A percentile compares a stretch with the other conserved stretches of the same genome.
Evolutionary conservation across 2,113 vertebrate genomes (phyloP).

Genomic region (Ibidorhyncha struthersii): DNA sequence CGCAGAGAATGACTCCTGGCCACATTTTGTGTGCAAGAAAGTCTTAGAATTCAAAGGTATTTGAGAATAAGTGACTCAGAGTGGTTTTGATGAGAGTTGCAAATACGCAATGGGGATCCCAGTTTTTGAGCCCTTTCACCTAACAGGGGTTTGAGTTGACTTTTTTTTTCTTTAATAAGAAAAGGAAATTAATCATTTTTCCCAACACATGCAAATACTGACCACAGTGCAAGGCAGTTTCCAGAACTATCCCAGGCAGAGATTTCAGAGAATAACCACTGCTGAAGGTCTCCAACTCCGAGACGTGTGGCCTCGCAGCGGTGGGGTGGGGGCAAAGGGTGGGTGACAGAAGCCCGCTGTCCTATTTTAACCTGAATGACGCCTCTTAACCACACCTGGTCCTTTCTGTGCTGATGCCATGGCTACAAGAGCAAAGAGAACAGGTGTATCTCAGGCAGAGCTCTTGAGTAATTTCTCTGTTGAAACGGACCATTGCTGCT

Average conservation of each 20-base stretch:
- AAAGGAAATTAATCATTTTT: neutral
- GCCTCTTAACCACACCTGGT: neutral
- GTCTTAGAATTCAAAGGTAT: neutral
- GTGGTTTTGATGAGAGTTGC: neutral
- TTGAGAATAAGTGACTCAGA: neutral
- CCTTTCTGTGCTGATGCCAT: neutral
- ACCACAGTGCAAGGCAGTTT: neutral
- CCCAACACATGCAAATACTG: neutral
- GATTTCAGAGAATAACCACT: neutral
- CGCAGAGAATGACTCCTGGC: neutral
- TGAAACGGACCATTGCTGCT: neutral
- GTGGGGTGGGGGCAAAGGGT: rapidly evolving
- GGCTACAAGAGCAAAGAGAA: neutral
- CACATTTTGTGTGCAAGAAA: neutral
- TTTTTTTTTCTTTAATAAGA: neutral
- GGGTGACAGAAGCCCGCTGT: rapidly evolving
- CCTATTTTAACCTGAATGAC: neutral
- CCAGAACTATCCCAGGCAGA: neutral
- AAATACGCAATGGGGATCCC: neutral
- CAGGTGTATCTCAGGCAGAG: neutral
- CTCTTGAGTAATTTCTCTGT: neutral
- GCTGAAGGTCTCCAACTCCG: neutral
- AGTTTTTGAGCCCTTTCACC: neutral
- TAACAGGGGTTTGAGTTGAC: rapidly evolving
- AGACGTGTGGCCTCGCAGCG: rapidly evolving